phyloP scores from a whole-genome alignment of 2,113 vertebrate species.

The Colaptes auratus region DNA sequence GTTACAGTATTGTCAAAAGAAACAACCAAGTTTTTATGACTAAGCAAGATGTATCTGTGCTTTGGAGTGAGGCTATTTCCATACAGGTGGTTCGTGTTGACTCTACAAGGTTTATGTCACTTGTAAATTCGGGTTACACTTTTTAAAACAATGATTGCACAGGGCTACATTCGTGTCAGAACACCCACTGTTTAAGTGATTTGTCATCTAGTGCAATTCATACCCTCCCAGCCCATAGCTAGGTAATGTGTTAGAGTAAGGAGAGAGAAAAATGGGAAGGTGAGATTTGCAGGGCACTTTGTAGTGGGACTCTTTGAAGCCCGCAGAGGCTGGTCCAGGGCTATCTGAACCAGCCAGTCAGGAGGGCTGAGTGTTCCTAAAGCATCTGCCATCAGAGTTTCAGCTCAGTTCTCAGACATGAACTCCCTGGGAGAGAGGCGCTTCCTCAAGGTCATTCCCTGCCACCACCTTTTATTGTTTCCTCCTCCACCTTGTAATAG shows the following conservation, averaged over 20 bases:
- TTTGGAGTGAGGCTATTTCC: slow-evolving; percentile 19
- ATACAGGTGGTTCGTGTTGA: not conserved
- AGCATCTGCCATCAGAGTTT: not conserved
- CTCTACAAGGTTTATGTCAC: not conserved
- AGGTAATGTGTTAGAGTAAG: not conserved
- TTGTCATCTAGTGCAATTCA: not conserved
- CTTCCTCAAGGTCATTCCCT: not conserved
- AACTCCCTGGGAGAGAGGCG: not conserved
- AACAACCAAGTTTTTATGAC: slow-evolving; percentile 32
- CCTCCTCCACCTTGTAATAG: not conserved
- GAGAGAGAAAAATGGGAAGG: not conserved
- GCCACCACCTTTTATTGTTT: not conserved
- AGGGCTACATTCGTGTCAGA: not conserved
- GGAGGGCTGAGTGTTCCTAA: slow-evolving; percentile 40
- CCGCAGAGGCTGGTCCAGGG: not conserved
- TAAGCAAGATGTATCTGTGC: slow-evolving; percentile 41
- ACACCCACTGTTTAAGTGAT: not conserved
- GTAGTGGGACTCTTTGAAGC: slow-evolving; percentile 21
- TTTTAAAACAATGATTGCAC: not conserved
- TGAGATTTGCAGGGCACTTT: not conserved
- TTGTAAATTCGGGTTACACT: not conserved
- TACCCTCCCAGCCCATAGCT: not conserved
- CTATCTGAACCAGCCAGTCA: accelerated
- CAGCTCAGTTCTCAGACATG: not conserved
- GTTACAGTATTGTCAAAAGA: slow-evolving; percentile 40